Percentiles rank a stretch among this genome's conserved stretches.
These are phyloP conservation scores for Micoletzkya japonica DNA, from an alignment of 2,888 invertebrate genomes.

Conservation along the genomic window DNA sequence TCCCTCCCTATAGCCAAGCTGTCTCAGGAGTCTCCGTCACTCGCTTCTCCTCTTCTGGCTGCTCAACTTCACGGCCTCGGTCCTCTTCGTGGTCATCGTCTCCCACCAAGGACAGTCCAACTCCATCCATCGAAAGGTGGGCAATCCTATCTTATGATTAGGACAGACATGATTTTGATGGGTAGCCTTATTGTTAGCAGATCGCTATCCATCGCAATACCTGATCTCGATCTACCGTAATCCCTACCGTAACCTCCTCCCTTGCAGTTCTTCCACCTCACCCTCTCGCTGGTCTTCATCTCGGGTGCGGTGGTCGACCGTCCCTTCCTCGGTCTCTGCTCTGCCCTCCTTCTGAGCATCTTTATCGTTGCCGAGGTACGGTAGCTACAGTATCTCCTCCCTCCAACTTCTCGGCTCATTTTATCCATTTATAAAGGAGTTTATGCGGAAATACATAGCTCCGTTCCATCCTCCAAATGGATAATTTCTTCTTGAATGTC, in stretches of 20 bases:
- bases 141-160: too few species aligned
- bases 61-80: slow-evolving; percentile 46
- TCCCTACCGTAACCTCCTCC: too few species aligned
- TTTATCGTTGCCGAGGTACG: slow-evolving; percentile 58
- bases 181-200: background rate
- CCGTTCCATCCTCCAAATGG: background rate
- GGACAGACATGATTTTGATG: background rate
- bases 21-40: slow-evolving; percentile 12
- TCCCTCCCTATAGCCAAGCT: too few species aligned
- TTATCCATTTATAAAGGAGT: background rate
- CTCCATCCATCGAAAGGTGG: slow-evolving; percentile 17
- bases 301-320: slow-evolving; percentile 49
- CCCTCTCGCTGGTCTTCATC: slow-evolving; percentile 54
- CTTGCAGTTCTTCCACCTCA: slow-evolving; percentile 62
- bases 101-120: slow-evolving; percentile 13
- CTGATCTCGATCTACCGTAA: slow-evolving; percentile 38
- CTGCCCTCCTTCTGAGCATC: slow-evolving; percentile 51
- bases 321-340: slow-evolving; percentile 49
- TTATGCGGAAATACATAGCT: background rate
- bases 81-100: slow-evolving; percentile 48
- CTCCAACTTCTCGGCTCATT: slow-evolving; percentile 13
- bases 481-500: background rate
- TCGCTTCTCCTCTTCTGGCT: slow-evolving; percentile 54
- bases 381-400: too few species aligned
- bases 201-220: slow-evolving; percentile 2